phyloP scores from a whole-genome alignment of 1,140 invertebrate species.

The Rhopalosiphum padi region DNA sequence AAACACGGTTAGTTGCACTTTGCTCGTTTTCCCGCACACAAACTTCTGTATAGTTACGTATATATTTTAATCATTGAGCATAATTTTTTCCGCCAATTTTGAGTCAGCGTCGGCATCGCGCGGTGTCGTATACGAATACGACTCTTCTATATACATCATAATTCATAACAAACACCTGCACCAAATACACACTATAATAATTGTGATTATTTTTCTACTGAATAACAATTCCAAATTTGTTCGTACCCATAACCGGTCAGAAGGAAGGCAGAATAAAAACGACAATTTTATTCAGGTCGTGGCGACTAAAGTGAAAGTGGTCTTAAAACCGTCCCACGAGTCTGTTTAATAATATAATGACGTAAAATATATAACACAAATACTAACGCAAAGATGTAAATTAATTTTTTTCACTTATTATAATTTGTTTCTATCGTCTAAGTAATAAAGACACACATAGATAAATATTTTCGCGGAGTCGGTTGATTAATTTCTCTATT shows the following conservation, averaged over 20 bases:
- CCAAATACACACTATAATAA: neutral
- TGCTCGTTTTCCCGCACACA: neutral
- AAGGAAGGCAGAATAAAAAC: conserved; percentile 32
- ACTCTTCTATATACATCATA: neutral
- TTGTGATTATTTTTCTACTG: neutral
- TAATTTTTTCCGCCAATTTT: neutral
- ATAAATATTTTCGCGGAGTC: conserved; percentile 11
- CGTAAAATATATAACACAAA: conserved; percentile 51
- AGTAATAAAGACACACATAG: neutral
- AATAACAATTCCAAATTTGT: conserved; percentile 3
- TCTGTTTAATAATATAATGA: conserved; percentile 47
- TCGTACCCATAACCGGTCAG: conserved; percentile 34
- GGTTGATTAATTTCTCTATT: conserved; percentile 14
- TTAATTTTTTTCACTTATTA: conserved; percentile 40
- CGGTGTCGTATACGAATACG: neutral
- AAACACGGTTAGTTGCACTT: conserved; percentile 20
- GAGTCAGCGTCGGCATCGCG: neutral
- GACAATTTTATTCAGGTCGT: conserved; percentile 56
- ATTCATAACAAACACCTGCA: neutral
- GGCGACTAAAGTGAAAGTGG: conserved; percentile 52
- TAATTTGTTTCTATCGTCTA: neutral
- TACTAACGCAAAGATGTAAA: conserved; percentile 36
- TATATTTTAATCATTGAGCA: neutral
- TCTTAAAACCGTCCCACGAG: conserved; percentile 49
- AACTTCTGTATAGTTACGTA: neutral